Base-by-base conservation (phyloP, 2,797 vertebrate species). In the Hydrolagus colliei region DNA sequence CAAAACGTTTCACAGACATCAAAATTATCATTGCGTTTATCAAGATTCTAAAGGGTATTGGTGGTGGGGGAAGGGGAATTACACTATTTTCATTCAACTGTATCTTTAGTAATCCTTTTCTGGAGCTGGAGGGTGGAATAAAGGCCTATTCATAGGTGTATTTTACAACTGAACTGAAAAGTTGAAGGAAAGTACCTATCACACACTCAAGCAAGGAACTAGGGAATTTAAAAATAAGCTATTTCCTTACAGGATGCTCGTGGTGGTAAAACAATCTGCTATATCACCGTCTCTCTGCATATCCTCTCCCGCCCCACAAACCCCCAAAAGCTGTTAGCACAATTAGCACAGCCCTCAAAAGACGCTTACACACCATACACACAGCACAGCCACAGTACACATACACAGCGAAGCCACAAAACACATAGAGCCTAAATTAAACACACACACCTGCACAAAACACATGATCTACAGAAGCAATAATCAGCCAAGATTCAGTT, bases 361-460 rank as follows among this genome's bases (percentile, higher is more conserved):
- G 2, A 1, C 41, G 6, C 41, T 3, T 6, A 52, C 41, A 52
- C 41, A 52, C 41, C 41, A 52, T 52, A 52, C 41, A 52, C 41
- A 52, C 41, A 9, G 87, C 86, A 89, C 27, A 88, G 52, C 76
- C 82, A 87, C 88, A 87, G 89, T 85, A 88, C 88, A 90, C 75
- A 86, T 85, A 52, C 75, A 86, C 86, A 52, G 41, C 6, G 1
- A 0, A 52, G 41, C 41, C 41, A 27, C 27, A 27, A 27, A 0
- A 27, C 27, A 27, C 27, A 27, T 27, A 27, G 27, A 27, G 27
- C 27, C 27, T 27, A 27, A 27, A 27, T 27, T 1, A 27, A 27
- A 27, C 27, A 27, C 27, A 27, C 27, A 27, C 1, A 52, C 41
- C 41, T 52, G 41, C 41, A 1, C 3, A 52, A 52, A 52, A 52